These are phyloP conservation scores for Calyptomena viridis DNA, from an alignment of 2,113 vertebrate species.

Conservation along the genomic window DNA sequence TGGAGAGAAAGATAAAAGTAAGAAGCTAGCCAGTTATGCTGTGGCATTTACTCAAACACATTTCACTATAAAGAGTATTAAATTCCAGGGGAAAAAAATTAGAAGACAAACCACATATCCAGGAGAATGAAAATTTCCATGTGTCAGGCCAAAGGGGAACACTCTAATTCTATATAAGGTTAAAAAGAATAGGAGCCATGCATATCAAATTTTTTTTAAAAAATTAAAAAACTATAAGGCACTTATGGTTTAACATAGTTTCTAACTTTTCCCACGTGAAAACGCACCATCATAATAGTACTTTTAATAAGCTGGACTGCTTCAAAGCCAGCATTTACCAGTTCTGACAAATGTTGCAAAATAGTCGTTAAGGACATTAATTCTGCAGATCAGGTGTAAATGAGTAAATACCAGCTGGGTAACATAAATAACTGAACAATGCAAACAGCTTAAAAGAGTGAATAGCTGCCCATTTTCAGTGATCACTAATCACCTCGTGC, in stretches of 20 bases:
- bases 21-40: not conserved
- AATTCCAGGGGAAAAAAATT: not conserved
- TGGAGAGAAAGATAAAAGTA: slow-evolving; percentile 66
- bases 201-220: not conserved
- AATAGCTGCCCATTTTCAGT: not conserved
- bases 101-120: not conserved
- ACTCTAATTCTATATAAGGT: not conserved
- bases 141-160: not conserved
- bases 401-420: not conserved
- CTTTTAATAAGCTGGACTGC: not conserved
- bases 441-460: not conserved
- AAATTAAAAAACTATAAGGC: not conserved
- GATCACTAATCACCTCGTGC: not conserved
- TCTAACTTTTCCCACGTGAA: not conserved
- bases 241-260: not conserved
- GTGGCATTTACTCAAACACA: not conserved
- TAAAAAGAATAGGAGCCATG: not conserved
- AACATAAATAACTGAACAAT: not conserved
- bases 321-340: not conserved
- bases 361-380: not conserved
- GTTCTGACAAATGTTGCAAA: not conserved
- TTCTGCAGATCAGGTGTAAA: not conserved
- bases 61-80: not conserved
- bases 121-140: not conserved
- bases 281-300: not conserved